phyloP scores from a whole-genome alignment of 2,113 vertebrate species.

The Silurus asotus region DNA sequence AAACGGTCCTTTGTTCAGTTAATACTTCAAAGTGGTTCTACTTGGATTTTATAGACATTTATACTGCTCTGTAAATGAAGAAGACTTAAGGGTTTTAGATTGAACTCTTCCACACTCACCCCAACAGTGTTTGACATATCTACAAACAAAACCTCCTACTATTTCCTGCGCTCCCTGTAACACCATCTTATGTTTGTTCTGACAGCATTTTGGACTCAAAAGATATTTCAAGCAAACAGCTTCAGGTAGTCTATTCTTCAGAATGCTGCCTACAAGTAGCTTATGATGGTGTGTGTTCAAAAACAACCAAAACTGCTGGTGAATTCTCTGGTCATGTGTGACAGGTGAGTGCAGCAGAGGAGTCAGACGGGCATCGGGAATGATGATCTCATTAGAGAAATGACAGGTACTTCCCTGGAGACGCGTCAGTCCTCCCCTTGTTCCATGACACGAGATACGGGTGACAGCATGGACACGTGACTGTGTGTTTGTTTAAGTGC shows the following conservation, averaged over 20 bases:
- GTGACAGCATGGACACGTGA: conserved; percentile 29
- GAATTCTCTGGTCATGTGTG: conserved; percentile 10
- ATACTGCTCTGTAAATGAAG: background rate
- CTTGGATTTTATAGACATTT: background rate
- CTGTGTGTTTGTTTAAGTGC: conserved; percentile 15
- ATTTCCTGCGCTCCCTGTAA: conserved; percentile 6
- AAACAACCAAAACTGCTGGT: background rate
- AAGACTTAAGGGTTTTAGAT: background rate
- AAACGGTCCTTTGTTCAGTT: background rate
- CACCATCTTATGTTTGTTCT: conserved; percentile 6
- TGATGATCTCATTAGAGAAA: conserved; percentile 35
- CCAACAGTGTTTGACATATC: background rate
- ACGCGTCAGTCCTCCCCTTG: conserved; percentile 13
- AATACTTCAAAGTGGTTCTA: background rate
- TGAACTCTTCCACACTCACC: no score
- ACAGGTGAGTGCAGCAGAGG: conserved; percentile 7
- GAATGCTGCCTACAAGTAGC: background rate
- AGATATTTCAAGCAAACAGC: conserved; percentile 1
- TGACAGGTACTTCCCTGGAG: conserved; percentile 37
- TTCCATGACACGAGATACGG: conserved; percentile 14
- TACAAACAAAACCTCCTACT: conserved; percentile 12
- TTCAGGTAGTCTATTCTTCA: conserved; percentile 1
- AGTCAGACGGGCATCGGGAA: background rate
- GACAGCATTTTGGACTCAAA: conserved; percentile 5
- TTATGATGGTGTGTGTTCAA: background rate